These are phyloP conservation scores for Hippoglossus stenolepis DNA, from an alignment of 2,113 vertebrate genomes.

Conservation along the genomic window DNA sequence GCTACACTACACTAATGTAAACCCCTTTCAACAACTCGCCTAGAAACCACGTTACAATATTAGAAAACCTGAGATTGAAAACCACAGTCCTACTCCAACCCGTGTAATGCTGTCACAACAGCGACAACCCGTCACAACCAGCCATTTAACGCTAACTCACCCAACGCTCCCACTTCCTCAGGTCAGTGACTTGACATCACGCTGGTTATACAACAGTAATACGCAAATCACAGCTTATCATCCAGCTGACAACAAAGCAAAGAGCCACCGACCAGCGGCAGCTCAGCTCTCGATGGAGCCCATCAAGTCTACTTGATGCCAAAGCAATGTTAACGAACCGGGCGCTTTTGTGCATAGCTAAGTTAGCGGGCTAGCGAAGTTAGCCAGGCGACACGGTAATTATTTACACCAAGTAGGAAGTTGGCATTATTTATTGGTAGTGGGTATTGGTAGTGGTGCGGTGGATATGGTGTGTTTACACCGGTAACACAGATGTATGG, in stretches of 20 bases:
- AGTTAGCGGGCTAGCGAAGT: constrained; percentile 46
- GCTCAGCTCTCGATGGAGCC: neutral
- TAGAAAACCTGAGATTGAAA: neutral
- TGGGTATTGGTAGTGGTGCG: rapidly evolving
- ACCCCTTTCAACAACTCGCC: neutral
- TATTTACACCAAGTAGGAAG: neutral
- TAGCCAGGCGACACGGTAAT: constrained; percentile 16
- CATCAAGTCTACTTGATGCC: neutral
- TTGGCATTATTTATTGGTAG: neutral
- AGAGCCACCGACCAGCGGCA: neutral
- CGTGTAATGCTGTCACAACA: neutral
- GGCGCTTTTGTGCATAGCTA: constrained; percentile 33
- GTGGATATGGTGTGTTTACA: neutral
- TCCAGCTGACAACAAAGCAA: neutral
- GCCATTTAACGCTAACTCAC: constrained; percentile 11
- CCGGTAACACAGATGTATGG: neutral
- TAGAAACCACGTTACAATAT: neutral
- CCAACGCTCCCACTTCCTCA: neutral
- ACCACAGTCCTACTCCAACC: neutral
- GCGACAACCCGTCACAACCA: constrained; percentile 1
- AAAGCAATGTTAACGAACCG: constrained; percentile 2
- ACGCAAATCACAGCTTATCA: neutral
- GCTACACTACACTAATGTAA: neutral
- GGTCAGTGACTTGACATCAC: constrained; percentile 11
- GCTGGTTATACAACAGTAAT: neutral